A percentile compares a stretch with the other conserved stretches of the same genome.
Conservation (phyloP, 2,797 vertebrate genomes). For the Poeciliopsis infans region DNA sequence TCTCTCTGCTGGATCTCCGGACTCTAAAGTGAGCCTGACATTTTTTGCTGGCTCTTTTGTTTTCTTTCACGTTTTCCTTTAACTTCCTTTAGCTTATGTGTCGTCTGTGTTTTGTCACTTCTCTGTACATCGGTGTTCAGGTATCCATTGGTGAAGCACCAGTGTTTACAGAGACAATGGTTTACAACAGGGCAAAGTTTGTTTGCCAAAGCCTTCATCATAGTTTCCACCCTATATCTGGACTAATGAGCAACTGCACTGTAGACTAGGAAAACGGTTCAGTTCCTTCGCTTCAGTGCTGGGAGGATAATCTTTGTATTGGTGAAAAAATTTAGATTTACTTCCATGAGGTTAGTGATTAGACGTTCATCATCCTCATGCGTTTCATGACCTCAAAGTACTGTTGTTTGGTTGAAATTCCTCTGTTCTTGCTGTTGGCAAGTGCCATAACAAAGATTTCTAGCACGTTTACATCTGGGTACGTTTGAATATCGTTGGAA, state of each 20-base stretch:
- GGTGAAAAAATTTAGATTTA: neutral
- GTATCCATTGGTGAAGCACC: constrained; percentile 52
- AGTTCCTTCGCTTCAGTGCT: neutral
- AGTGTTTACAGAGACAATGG: constrained; percentile 68
- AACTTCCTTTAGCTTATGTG: constrained; percentile 51
- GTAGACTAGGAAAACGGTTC: neutral
- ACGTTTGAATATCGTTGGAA: neutral
- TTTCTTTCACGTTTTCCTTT: constrained; percentile 33
- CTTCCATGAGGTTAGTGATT: neutral
- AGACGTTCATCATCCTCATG: neutral
- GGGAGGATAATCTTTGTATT: neutral
- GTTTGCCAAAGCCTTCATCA: constrained; percentile 41
- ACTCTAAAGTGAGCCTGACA: constrained; percentile 46
- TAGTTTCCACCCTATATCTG: neutral
- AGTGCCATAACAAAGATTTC: neutral
- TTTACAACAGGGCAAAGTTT: constrained; percentile 64
- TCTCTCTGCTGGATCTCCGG: constrained; percentile 51
- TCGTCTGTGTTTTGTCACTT: constrained; percentile 59
- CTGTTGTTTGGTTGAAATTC: neutral
- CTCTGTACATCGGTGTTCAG: constrained; percentile 52
- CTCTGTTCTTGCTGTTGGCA: constrained; percentile 1
- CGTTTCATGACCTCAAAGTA: neutral
- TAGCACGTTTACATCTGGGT: neutral
- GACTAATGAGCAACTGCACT: neutral
- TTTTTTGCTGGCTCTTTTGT: constrained; percentile 39